A percentile compares a stretch with the other conserved stretches of the same genome.
Evolutionary conservation across 2,888 invertebrate genomes (phyloP).

Genomic region (Idaea biselata): DNA sequence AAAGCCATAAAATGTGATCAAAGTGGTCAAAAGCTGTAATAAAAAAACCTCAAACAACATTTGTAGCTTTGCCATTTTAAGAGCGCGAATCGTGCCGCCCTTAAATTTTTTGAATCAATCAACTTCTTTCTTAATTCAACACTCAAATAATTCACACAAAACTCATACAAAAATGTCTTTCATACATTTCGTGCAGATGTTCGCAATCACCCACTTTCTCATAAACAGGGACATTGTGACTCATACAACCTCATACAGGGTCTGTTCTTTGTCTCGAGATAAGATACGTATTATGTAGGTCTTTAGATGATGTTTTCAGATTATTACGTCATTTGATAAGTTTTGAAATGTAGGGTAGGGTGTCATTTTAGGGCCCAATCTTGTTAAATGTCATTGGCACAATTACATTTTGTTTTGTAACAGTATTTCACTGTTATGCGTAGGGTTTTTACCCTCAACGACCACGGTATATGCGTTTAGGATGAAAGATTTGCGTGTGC

Average conservation of each 20-base stretch:
- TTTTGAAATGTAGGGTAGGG: not conserved
- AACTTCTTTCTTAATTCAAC: not conserved
- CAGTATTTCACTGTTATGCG: no score
- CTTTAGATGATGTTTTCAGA: not conserved
- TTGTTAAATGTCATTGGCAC: not conserved
- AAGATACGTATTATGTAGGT: not conserved
- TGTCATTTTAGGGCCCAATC: not conserved
- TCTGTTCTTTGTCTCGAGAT: not conserved
- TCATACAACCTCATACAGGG: not conserved
- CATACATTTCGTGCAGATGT: not conserved
- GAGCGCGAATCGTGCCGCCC: not conserved
- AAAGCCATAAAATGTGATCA: no score
- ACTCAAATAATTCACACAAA: not conserved
- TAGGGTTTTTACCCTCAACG: no score
- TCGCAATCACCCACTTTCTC: not conserved
- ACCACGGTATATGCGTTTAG: no score
- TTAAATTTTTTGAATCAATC: not conserved
- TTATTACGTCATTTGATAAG: not conserved
- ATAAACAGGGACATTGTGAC: not conserved
- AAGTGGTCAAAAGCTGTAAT: no score
- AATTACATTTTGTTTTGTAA: no score
- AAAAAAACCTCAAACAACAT: no score
- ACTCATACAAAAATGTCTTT: slow-evolving; percentile 1
- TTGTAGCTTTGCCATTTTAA: no score
- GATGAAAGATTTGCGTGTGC: no score